Base-by-base conservation (phyloP, 92 coral and sea anemone species). In the Diadumene lineata region DNA sequence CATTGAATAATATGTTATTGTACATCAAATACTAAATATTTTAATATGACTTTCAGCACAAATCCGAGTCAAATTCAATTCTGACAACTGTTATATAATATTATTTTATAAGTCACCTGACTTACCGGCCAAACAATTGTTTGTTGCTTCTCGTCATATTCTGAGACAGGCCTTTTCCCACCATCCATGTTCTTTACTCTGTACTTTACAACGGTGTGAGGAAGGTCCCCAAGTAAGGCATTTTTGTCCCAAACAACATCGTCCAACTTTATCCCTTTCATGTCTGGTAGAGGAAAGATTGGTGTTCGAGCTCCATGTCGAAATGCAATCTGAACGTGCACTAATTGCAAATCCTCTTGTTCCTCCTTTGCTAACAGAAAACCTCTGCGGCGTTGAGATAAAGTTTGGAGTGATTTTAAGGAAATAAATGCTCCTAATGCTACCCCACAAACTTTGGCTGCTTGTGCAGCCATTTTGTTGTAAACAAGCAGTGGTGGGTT, bases 281-380 rank as follows among this genome's bases (percentile, higher is more conserved):
- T 65, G 7, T 53, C 69, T 0, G 97, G 99, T 1, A 86, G 67
- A 1, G 81, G 77, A 31, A 77, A 84, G 15, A 96, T 66, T 11
- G 99, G 99, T 0, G 99, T 96, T 65, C 99, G 72, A 8, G 99
- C 97, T 6, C 98, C 98, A 33, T 94, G 98, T 2, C 98, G 88
- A 43, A 94, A 94, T 1, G 93, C 88, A 31, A 94, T 79, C 81
- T 94, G 98, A 16, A 90, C 97, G 50, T 84, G 82, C 9, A 89
- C 87, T 23, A 93, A 78, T 27, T 94, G 83, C 58, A 70, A 77
- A 18, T 48, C 70, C 31, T 15, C 61, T 28, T 44, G 50, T 76
- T 30, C 78, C 70, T 34, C 79, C 79, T 61, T 79, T 50, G 68
- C 84, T 70, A 75, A 70, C n/a, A 72, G 29, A 8, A 56, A 24